Evolutionary conservation across 2,113 vertebrate species (phyloP).

Genomic region (Bos indicus): DNA sequence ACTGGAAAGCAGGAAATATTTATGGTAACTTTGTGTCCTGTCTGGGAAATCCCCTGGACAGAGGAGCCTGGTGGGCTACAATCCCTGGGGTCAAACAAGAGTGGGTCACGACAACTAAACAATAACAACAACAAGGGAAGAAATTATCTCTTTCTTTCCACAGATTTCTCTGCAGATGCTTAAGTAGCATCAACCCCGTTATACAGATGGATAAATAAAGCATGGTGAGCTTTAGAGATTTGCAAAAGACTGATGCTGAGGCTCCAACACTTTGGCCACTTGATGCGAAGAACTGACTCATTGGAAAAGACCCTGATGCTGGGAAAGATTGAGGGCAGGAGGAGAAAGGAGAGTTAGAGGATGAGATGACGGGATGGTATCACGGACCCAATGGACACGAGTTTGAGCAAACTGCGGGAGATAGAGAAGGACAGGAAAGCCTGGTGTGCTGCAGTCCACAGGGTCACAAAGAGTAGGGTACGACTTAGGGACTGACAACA

Average conservation of each 20-base stretch:
- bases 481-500: background rate
- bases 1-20: background rate
- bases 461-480: background rate
- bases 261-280: background rate
- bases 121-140: background rate
- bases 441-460: background rate
- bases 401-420: background rate
- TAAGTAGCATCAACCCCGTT: background rate
- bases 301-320: background rate
- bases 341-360: background rate
- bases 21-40: background rate
- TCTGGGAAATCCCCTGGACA: background rate
- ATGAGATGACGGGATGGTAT: background rate
- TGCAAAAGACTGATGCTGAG: background rate
- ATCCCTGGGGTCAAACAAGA: background rate
- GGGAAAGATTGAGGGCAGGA: background rate
- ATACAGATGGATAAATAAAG: background rate
- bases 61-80: background rate
- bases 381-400: background rate
- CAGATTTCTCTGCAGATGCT: background rate
- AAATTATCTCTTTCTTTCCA: background rate
- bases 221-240: background rate
- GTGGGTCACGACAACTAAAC: background rate
- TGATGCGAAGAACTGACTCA: background rate
- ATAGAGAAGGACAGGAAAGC: background rate